Conservation (phyloP, 1,140 invertebrate genomes). For the Caerostris darwini region DNA sequence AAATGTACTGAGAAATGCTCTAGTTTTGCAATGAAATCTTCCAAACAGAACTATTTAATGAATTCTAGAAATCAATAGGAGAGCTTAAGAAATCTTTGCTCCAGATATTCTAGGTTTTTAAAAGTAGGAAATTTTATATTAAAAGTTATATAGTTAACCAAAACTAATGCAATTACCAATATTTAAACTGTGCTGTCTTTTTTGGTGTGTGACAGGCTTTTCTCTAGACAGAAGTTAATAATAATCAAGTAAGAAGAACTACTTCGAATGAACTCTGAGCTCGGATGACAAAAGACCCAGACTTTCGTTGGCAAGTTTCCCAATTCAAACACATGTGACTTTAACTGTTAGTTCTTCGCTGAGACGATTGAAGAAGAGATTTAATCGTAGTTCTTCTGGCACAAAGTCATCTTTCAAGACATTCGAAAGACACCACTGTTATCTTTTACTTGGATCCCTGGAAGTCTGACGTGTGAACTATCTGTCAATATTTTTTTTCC, state of each 20-base stretch:
- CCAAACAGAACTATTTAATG: too few species aligned
- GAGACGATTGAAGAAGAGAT: conserved; percentile 31
- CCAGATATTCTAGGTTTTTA: neutral
- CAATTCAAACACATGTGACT: conserved; percentile 40
- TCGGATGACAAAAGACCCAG: conserved; percentile 40
- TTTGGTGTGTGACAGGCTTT: neutral
- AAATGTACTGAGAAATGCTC: too few species aligned
- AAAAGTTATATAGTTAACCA: neutral
- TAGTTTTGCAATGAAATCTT: too few species aligned
- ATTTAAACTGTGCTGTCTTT: neutral
- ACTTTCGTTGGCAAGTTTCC: conserved; percentile 37
- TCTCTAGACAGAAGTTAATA: conserved; percentile 34
- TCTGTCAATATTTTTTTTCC: neutral
- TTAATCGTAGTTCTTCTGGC: conserved; percentile 31
- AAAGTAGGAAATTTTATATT: neutral
- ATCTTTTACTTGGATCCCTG: neutral
- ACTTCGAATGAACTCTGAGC: conserved; percentile 41
- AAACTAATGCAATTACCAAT: neutral
- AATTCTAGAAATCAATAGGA: too few species aligned
- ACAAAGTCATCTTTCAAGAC: conserved; percentile 34
- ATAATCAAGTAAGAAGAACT: conserved; percentile 30
- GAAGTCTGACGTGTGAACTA: neutral
- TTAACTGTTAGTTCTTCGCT: conserved; percentile 21
- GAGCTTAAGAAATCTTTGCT: too few species aligned
- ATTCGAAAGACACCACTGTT: neutral